These are phyloP conservation scores for Smithornis capensis DNA, from an alignment of 2,113 vertebrate genomes.

Conservation along the genomic window DNA sequence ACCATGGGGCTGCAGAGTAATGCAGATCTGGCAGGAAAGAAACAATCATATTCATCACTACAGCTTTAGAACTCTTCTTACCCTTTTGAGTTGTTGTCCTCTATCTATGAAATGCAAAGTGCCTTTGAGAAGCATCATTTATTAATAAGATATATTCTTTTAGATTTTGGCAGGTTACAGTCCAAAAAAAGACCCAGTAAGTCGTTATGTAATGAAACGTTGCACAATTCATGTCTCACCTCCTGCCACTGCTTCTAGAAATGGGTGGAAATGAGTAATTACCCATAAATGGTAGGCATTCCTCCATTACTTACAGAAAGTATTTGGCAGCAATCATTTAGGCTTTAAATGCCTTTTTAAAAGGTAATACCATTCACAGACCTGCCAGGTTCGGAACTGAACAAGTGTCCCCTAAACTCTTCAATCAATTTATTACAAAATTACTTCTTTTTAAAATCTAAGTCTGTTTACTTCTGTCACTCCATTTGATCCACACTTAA, in stretches of 20 bases:
- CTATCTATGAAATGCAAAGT: conserved; percentile 23
- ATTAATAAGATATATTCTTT: conserved; percentile 37
- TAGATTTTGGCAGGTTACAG: conserved; percentile 33
- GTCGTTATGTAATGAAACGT: conserved; percentile 29
- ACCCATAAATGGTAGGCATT: conserved; percentile 4
- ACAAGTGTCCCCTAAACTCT: not conserved
- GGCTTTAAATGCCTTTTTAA: conserved; percentile 34
- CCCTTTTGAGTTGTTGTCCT: not conserved
- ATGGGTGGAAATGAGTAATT: conserved; percentile 29
- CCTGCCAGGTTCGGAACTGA: conserved; percentile 12
- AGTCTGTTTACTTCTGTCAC: not conserved
- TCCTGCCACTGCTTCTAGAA: conserved; percentile 48
- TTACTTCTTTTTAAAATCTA: not conserved
- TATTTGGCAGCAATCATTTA: conserved; percentile 28
- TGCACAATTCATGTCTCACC: conserved; percentile 29
- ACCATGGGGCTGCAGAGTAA: not conserved
- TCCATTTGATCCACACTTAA: not conserved
- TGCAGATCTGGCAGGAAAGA: not conserved
- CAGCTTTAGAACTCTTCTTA: not conserved
- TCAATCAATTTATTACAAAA: not conserved
- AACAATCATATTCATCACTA: conserved; percentile 6
- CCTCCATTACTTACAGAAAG: conserved; percentile 19
- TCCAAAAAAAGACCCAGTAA: not conserved
- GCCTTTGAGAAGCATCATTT: conserved; percentile 51
- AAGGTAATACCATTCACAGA: not conserved